A percentile compares a stretch with the other conserved stretches of the same genome.
These are phyloP conservation scores for Heterohyrax brucei DNA, from an alignment of 2,797 vertebrate genomes.

Conservation along the genomic window DNA sequence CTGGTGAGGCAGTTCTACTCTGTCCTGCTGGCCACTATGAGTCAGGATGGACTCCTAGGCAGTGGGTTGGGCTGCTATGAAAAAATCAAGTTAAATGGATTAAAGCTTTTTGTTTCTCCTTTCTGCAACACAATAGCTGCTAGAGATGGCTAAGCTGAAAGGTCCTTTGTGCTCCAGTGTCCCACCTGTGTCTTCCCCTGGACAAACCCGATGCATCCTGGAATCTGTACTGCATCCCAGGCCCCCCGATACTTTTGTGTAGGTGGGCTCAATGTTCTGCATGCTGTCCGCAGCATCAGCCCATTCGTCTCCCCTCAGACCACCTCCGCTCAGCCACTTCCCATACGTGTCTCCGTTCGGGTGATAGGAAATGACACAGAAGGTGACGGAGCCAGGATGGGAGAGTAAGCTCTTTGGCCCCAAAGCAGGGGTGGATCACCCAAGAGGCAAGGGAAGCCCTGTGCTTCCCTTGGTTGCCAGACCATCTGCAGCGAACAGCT, in stretches of 20 bases:
- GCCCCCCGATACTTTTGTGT: not conserved
- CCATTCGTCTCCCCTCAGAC: not conserved
- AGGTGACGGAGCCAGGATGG: not conserved
- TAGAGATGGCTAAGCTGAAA: not conserved
- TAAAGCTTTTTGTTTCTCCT: not conserved
- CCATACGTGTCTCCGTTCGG: not conserved
- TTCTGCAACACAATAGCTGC: conserved; percentile 4
- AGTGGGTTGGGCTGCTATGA: too few relatives aligned
- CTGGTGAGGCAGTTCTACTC: too few relatives aligned
- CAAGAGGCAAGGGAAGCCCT: too few relatives aligned
- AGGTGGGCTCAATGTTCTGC: not conserved
- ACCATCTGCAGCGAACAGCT: too few relatives aligned
- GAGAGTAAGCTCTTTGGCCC: not conserved
- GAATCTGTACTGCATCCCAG: not conserved
- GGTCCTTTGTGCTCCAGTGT: not conserved
- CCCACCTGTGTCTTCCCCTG: not conserved
- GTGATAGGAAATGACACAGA: too few relatives aligned
- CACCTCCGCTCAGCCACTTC: not conserved
- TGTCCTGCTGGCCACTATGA: too few relatives aligned
- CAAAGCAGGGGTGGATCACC: not conserved
- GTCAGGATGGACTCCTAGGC: too few relatives aligned
- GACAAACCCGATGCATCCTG: not conserved
- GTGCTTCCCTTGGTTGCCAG: too few relatives aligned
- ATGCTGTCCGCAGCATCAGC: not conserved
- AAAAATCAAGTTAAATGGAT: not conserved